Base-by-base conservation (phyloP, 2,888 invertebrate species). In the Hyposoter didymator region DNA sequence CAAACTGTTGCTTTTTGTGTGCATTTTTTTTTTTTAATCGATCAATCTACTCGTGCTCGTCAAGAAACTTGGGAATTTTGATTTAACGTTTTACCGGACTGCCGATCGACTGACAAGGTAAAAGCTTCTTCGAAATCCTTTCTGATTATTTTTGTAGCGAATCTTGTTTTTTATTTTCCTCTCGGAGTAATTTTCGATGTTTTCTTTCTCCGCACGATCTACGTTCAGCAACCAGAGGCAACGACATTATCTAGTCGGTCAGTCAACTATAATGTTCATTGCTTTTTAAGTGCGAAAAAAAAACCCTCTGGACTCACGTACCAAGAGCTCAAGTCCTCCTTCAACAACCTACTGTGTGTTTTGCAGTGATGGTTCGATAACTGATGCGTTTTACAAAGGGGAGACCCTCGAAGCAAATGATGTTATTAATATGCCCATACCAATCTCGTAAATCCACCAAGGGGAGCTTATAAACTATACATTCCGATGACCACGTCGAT, bases 371-470 rank as follows among this genome's bases (percentile, higher is more conserved):
- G 73, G 76, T 78, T 85, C 83, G 78, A 84, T 84, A 84, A 84
- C 85, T 80, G 83, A 85, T 80, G 76, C 69, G 73, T 67, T 78
- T 75, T 28, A 73, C 66, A 70, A 76, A 79, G 79, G 85, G 83
- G 83, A 72, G 72, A 83, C 83, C 28, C 67, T 5, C 19, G 6
- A 35, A 67, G 82, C 72, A 59, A 73, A 35, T 52, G 64, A 67
- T 74, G 78, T 84, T 84, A 84, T 84, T 85, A 85, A 85, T 85
- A 85, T 75, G 82, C 78, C 69, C 74, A 78, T 82, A 70, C 59
- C 85, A 85, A 85, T 85, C 83, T 76, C 75, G 59, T 69, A 28
- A 66, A 85, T 73, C 49, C 79, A 66, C 79, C 75, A 83, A 64
- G 85, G 83, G 79, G 66, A 78, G 74, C 76, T 83, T 75, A 79